Conservation (phyloP, 2,888 invertebrate species). For the Lycophotia porphyrea region DNA sequence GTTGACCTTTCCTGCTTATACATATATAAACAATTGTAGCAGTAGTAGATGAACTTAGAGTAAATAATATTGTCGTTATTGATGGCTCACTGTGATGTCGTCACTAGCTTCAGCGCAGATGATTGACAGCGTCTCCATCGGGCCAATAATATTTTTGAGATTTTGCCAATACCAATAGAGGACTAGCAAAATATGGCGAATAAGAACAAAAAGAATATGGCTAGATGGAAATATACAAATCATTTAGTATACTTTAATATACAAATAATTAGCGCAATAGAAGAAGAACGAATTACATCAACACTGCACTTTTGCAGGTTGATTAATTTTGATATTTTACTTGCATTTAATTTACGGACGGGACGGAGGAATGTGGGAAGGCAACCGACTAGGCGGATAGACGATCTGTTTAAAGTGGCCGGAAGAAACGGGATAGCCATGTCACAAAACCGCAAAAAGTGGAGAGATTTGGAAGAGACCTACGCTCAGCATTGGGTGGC, state of each 20-base stretch:
- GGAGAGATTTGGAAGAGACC: no score
- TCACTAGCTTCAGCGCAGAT: neutral
- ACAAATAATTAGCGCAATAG: neutral
- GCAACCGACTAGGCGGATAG: no score
- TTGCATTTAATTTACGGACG: no score
- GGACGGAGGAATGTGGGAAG: no score
- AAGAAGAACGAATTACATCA: neutral
- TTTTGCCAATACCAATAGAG: conserved; percentile 24
- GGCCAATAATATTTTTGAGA: conserved; percentile 29
- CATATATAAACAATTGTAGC: conserved; percentile 38
- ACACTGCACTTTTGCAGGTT: neutral
- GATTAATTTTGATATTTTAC: neutral
- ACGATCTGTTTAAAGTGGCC: no score
- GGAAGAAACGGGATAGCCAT: no score
- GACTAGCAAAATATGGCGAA: conserved; percentile 1
- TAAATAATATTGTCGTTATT: neutral
- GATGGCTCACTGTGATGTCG: neutral
- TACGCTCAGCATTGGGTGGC: no score
- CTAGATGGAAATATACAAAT: neutral
- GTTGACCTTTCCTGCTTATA: conserved; percentile 58
- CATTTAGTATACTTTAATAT: neutral
- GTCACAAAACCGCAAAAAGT: no score
- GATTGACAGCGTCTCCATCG: conserved; percentile 12
- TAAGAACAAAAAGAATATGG: neutral
- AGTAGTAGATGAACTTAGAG: conserved; percentile 7